Base-by-base conservation (phyloP, 1,140 invertebrate genomes). In the Nephotettix cincticeps region DNA sequence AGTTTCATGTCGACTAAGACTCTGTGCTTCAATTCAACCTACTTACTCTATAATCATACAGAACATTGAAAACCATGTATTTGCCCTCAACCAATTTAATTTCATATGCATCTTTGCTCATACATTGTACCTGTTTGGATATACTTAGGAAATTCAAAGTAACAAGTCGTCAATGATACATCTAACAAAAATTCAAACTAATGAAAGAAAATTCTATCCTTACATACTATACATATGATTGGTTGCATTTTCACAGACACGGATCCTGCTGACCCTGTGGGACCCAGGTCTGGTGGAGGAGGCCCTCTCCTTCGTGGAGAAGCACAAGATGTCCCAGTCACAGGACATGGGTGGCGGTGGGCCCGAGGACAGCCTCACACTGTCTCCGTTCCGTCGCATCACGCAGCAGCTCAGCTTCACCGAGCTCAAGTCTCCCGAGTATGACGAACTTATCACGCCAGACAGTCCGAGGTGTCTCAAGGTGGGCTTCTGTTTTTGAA, bases 241-340 rank as follows among this genome's bases (percentile, higher is more conserved):
- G 14, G 14, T 14, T 36, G 14, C 4, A 36, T 36, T 36, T 36
- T 75, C 78, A 27, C 76, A 86, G 84, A 93, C 91, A 0, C 85
- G 90, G 71, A 91, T 91, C 28, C 82, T 96, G 32, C 79, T 95
- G 9, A 90, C 89, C 67, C 83, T 95, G 0, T 95, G 93, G 90
- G 92, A 95, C 79, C 89, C 92, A 0, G 87, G 87, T 13, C 82
- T 94, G 23, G 91, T 95, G 0, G 93, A 95, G 79, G 93, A 95
- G 79, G 92, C 92, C 0, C 83, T 94, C 51, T 87, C 86, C 14
- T 93, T 93, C 76, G 86, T 95, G 32, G 93, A 95, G 77, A 88
- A 91, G 75, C 88, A 91, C 76, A 81, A 83, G 75, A 77, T 83
- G 70, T 64, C 69, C 2, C 25, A 73, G 17, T 67, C 61, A 11